Conservation (phyloP, 2,113 vertebrate species). For the Gorsachius goisagi region DNA sequence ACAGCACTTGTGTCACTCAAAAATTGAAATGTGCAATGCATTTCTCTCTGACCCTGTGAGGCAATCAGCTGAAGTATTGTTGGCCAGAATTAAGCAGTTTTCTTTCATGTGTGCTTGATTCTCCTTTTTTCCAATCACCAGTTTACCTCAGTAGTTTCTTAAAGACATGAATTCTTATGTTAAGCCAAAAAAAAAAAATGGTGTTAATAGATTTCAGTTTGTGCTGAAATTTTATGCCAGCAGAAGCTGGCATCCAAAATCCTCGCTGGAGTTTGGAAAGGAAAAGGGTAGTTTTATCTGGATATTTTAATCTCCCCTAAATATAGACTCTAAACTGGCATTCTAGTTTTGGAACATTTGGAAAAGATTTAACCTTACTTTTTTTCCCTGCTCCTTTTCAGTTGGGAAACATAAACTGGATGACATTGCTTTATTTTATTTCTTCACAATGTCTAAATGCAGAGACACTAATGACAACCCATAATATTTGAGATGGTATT, state of each 20-base stretch:
- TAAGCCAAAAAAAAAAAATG: background rate
- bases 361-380: background rate
- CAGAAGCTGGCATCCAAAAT: background rate
- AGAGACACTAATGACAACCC: background rate
- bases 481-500: background rate
- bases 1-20: background rate
- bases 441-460: background rate
- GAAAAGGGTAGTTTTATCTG: background rate
- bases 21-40: background rate
- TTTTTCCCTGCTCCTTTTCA: background rate
- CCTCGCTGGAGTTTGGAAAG: background rate
- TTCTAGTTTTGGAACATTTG: background rate
- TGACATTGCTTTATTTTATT: background rate
- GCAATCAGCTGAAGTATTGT: background rate
- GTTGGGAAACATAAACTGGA: background rate
- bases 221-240: background rate
- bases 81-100: background rate
- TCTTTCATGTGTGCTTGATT: background rate
- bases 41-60: background rate
- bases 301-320: background rate
- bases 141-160: background rate
- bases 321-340: background rate
- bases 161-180: background rate
- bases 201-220: background rate
- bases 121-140: background rate